Base-by-base conservation (phyloP, 2,113 vertebrate genomes). In the Ifrita kowaldi region DNA sequence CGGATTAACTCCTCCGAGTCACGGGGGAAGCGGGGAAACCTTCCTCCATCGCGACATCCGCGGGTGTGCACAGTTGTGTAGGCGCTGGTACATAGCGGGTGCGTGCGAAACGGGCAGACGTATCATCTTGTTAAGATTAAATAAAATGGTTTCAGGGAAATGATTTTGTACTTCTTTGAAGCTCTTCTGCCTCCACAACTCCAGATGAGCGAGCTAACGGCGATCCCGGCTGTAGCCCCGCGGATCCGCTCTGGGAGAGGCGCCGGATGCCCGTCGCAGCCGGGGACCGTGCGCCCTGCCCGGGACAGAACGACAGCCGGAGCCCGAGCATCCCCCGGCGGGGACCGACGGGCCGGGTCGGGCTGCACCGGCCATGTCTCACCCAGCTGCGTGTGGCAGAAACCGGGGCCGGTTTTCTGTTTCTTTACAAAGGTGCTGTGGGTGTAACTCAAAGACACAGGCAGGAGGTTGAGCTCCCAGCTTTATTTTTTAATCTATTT, bases 1-100 rank as follows among this genome's bases (percentile, higher is more conserved):
- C 65, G 96, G 97, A 97, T 98, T 97, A 97, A 87, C 86, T 89
- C 80, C 90, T 71, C 91, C 59, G 91, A 97, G 92, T 52, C 93
- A 60, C 87, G 53, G 70, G 50, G 87, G 71, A 71, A 87, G 60
- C 15, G 18, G 21, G 30, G 21, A 41, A 63, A n/a, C 20, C 13
- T 4, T 53, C 33, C 65, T 42, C 65, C 3, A 19, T 55, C 47
- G 65, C 60, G 64, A 84, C 26, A 60, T 22, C 26, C 2, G 33
- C 44, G 15, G 30, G 16, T 35, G 49, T 9, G 69, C 46, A 5
- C 87, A 0, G 23, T 50, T 0, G 53, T 32, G 44, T 6, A 5
- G 46, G 62, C 14, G 9, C 44, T n/a, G 41, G 24, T 3, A 3
- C 15, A 3, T 0, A 16, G 21, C 4, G 32, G 7, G 10, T 2